These are phyloP conservation scores for Oenanthe melanoleuca DNA, from an alignment of 2,113 vertebrate species.

Conservation along the genomic window DNA sequence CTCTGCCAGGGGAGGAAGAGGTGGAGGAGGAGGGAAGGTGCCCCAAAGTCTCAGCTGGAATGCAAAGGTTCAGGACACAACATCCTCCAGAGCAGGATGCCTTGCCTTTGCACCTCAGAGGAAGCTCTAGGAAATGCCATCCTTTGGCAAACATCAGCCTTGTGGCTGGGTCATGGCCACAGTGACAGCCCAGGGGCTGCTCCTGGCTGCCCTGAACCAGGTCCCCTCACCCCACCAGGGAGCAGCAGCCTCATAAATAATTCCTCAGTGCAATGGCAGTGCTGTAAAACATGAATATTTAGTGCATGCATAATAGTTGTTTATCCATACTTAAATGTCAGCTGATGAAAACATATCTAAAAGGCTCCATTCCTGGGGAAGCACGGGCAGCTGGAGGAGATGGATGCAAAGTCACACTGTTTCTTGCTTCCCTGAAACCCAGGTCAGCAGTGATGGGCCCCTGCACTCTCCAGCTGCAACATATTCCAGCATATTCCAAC, in stretches of 20 bases:
- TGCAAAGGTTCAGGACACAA: not conserved
- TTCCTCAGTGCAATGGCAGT: not conserved
- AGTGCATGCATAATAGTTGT: constrained; percentile 27
- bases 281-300: constrained; percentile 59
- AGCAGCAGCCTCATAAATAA: constrained; percentile 8
- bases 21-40: not conserved
- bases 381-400: not conserved
- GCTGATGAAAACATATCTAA: constrained; percentile 17
- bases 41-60: not conserved
- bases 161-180: accelerated
- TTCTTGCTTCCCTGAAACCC: not conserved
- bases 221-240: not conserved
- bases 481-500: not conserved
- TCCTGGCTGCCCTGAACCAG: accelerated
- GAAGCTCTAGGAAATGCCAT: not conserved
- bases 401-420: not conserved
- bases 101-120: not conserved
- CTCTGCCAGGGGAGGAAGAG: not conserved
- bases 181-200: not conserved
- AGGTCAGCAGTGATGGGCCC: not conserved
- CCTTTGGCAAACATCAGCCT: not conserved
- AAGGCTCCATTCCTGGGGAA: not conserved
- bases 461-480: accelerated
- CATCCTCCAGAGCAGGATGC: not conserved
- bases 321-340: constrained; percentile 61